These are phyloP conservation scores for Philonicus albiceps DNA, from an alignment of 2,888 invertebrate species.

Conservation along the genomic window DNA sequence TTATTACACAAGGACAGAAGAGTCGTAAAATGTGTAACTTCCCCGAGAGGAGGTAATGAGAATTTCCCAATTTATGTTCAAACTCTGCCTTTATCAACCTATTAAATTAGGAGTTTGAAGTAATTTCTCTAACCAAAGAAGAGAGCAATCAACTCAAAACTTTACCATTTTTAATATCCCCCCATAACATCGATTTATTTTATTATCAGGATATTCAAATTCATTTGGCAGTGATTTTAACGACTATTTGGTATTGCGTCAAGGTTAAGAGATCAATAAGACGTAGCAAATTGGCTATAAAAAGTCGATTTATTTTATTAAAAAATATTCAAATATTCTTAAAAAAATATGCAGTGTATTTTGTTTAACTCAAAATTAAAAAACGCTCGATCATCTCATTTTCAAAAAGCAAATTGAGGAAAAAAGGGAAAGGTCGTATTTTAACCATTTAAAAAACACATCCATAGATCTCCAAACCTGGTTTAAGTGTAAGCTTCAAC, in stretches of 20 bases:
- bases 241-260: neutral
- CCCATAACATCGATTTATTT: neutral
- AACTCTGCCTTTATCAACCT: conserved; percentile 28
- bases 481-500: too few species aligned
- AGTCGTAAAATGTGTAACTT: conserved; percentile 23
- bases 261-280: neutral
- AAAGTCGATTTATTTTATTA: neutral
- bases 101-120: conserved; percentile 34
- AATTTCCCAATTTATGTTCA: conserved; percentile 32
- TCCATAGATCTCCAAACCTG: too few species aligned
- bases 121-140: neutral
- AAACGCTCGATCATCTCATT: too few species aligned
- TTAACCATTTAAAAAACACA: too few species aligned
- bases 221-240: neutral
- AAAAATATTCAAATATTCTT: neutral
- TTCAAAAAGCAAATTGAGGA: too few species aligned
- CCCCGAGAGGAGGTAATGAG: neutral
- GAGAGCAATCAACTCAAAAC: neutral
- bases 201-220: neutral
- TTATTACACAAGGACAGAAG: conserved; percentile 31
- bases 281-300: neutral
- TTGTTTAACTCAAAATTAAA: too few species aligned
- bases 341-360: too few species aligned
- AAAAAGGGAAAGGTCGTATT: too few species aligned
- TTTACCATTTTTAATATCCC: neutral